These are phyloP conservation scores for Rhagoletis pomonella DNA, from an alignment of 1,140 invertebrate genomes.

Conservation along the genomic window DNA sequence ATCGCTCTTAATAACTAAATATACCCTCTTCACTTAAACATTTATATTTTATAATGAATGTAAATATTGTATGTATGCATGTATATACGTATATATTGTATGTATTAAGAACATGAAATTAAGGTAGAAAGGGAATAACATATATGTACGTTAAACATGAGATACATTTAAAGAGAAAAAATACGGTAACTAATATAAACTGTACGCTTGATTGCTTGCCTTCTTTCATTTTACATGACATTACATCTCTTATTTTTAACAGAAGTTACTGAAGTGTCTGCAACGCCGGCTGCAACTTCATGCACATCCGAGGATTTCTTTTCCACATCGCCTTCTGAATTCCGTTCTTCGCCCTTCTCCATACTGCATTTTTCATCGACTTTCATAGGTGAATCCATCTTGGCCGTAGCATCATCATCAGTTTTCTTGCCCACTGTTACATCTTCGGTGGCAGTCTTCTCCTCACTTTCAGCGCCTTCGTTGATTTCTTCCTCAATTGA, in stretches of 20 bases:
- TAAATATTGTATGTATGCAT: neutral
- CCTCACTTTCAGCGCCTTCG: conserved; percentile 52
- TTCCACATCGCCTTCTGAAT: conserved; percentile 47
- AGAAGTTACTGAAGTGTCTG: conserved; percentile 35
- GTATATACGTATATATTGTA: neutral
- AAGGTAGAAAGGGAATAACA: neutral
- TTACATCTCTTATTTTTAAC: conserved; percentile 62
- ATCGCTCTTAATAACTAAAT: neutral
- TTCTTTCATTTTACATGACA: conserved; percentile 65
- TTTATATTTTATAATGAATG: neutral
- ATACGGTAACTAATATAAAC: conserved; percentile 35
- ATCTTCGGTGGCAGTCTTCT: conserved; percentile 55
- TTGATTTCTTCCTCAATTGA: conserved; percentile 63
- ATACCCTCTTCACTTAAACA: neutral
- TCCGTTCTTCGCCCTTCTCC: conserved; percentile 39
- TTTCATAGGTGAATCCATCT: conserved; percentile 25
- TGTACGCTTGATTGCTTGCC: neutral
- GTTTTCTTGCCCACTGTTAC: conserved; percentile 63
- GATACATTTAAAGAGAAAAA: conserved; percentile 12
- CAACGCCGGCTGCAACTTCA: conserved; percentile 22
- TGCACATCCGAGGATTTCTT: neutral
- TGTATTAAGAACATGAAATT: conserved; percentile 14
- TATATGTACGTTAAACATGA: conserved; percentile 15
- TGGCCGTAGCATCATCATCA: conserved; percentile 59
- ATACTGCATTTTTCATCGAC: conserved; percentile 52